phyloP scores from a whole-genome alignment of 2,888 invertebrate genomes.

The Subacronicta megacephala region DNA sequence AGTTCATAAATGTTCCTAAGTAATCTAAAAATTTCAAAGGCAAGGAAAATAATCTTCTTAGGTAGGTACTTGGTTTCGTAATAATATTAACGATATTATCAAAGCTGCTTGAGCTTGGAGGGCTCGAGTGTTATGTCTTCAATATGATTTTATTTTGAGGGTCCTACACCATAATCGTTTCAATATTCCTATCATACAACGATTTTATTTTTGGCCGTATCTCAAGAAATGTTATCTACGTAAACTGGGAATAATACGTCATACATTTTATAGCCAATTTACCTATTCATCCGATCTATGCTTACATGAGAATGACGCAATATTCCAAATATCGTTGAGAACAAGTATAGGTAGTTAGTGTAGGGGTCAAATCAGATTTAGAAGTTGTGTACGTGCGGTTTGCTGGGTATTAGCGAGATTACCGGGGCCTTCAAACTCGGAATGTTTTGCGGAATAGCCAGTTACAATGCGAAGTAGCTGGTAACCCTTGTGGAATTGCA shows the following conservation, averaged over 20 bases:
- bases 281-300: conserved; percentile 20
- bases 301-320: conserved; percentile 23
- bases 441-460: conserved; percentile 69
- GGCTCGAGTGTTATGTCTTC: too few species aligned
- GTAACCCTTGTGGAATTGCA: conserved; percentile 61
- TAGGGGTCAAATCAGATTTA: conserved; percentile 63
- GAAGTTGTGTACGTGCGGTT: conserved; percentile 70
- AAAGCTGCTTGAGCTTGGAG: too few species aligned
- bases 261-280: background rate
- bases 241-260: conserved; percentile 17
- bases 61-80: background rate
- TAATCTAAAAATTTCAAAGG: background rate
- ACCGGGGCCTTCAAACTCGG: conserved; percentile 64
- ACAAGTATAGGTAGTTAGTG: conserved; percentile 56
- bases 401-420: conserved; percentile 71
- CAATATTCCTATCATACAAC: conserved; percentile 18
- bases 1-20: background rate
- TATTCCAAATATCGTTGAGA: conserved; percentile 36
- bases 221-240: conserved; percentile 19
- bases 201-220: conserved; percentile 3
- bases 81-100: conserved; percentile 3
- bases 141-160: conserved; percentile 9
- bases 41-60: background rate
- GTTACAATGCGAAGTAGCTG: conserved; percentile 56
- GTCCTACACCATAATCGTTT: conserved; percentile 10